Percentiles rank a stretch among this genome's conserved stretches.
Evolutionary conservation across 1,140 invertebrate species (phyloP).

Genomic region (Trigoniulus corallinus): DNA sequence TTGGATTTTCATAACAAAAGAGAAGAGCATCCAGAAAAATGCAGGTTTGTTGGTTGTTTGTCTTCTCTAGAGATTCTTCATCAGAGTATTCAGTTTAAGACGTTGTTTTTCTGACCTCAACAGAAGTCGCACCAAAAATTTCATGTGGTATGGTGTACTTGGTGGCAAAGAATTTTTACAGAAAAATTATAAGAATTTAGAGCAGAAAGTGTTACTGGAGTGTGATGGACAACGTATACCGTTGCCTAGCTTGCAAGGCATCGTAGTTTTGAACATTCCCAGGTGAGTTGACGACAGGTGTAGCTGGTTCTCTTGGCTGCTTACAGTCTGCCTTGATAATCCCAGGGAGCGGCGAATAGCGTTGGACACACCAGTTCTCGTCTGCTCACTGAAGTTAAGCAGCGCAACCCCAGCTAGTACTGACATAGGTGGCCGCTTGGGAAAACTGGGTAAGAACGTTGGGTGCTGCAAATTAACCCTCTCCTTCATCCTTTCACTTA

Average conservation of each 20-base stretch:
- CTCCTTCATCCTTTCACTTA: too few relatives aligned
- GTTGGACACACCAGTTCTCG: too few relatives aligned
- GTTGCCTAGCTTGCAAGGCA: slow-evolving; percentile 82
- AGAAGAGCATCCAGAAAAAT: slow-evolving; percentile 96
- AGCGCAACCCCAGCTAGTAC: too few relatives aligned
- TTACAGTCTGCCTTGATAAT: too few relatives aligned
- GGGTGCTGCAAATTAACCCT: too few relatives aligned
- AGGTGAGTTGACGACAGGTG: slow-evolving; percentile 35
- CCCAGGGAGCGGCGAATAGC: too few relatives aligned
- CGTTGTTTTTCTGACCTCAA: background rate
- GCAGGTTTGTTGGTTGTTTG: slow-evolving; percentile 38
- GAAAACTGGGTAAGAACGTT: too few relatives aligned
- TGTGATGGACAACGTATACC: slow-evolving; percentile 84
- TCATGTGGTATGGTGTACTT: slow-evolving; percentile 93
- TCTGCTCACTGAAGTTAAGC: too few relatives aligned
- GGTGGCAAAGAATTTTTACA: slow-evolving; percentile 67
- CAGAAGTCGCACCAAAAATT: slow-evolving; percentile 66
- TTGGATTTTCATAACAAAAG: slow-evolving; percentile 94
- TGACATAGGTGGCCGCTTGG: too few relatives aligned
- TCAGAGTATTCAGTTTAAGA: too few relatives aligned
- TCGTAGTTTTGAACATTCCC: slow-evolving; percentile 93
- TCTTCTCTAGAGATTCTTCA: background rate
- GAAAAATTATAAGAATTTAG: slow-evolving; percentile 89
- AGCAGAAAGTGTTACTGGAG: slow-evolving; percentile 81
- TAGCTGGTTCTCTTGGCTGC: too few relatives aligned